These are phyloP conservation scores for Notodonta ziczac DNA, from an alignment of 2,888 invertebrate genomes.

Conservation along the genomic window DNA sequence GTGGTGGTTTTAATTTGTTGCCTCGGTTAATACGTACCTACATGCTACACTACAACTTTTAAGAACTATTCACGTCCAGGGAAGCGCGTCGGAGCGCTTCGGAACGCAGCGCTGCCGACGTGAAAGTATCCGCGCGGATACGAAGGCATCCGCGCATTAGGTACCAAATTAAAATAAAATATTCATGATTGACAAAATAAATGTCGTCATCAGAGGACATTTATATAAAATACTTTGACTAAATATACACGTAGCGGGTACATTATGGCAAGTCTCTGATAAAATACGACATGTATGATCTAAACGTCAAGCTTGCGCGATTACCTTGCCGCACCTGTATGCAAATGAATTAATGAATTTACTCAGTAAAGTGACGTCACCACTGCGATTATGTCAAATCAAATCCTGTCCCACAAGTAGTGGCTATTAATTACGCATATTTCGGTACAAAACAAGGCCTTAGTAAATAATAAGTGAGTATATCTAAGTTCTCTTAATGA, in stretches of 20 bases:
- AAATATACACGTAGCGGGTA: too few species aligned
- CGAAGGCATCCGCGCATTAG: neutral
- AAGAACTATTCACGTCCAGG: too few species aligned
- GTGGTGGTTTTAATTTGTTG: conserved; percentile 42
- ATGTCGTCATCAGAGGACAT: conserved; percentile 9
- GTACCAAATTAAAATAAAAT: neutral
- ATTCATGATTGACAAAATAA: neutral
- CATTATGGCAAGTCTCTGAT: too few species aligned
- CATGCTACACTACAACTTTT: too few species aligned
- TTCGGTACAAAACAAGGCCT: too few species aligned
- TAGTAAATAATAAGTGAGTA: too few species aligned
- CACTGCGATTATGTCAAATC: neutral
- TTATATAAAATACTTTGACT: too few species aligned
- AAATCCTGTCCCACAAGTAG: neutral
- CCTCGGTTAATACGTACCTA: neutral
- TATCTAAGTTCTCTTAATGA: too few species aligned
- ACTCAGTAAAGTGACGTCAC: conserved; percentile 19
- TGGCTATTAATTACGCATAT: too few species aligned
- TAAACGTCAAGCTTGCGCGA: conserved; percentile 19
- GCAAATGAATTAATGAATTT: conserved; percentile 17
- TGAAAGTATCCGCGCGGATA: conserved; percentile 1
- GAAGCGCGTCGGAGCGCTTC: too few species aligned
- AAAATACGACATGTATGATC: conserved; percentile 14
- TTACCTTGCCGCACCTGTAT: conserved; percentile 30
- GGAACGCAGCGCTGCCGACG: too few species aligned